Evolutionary conservation across 2,113 vertebrate species (phyloP), one percentile per base, ranked within the genome.

Genomic region (Pituophis catenifer): DNA sequence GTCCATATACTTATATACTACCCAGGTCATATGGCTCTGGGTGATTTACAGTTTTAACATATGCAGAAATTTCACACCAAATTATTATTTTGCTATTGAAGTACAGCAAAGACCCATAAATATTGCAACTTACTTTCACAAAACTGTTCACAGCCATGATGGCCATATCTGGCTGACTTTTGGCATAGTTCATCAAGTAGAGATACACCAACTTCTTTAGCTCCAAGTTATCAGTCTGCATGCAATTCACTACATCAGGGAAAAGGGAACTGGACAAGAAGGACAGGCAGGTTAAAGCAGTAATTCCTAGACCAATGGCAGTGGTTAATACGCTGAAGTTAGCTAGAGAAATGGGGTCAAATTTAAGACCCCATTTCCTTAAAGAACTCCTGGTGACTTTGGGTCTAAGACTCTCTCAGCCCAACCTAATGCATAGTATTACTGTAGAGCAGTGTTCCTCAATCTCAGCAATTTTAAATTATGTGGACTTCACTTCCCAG

Each of bases 111-210:
- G 89, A 19, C 1, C 2, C 50, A 75, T 21, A 12, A 19, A 23
- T 44, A n/a, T 33, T 55, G 52, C 5, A 10, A 86, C n/a, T 95
- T 98, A 97, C 99, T 99, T 99, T 99, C 92, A 99, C 99, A 94
- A 99, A 99, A 97, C 99, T 99, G 98, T 99, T 99, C 95, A 99
- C 99, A 2, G 99, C 99, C 99, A 99, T 99, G 97, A 99, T 99
- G 97, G 99, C 99, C 99, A 99, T 99, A 95, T 99, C 99, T 5
- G 99, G 99, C 95, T 99, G 99, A 92, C 99, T 99, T 95, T 99
- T 99, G 97, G 99, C 99, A 0, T 99, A 99, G 97, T 99, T 99
- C 99, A 99, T 99, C 94, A 99, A 96, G 96, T 99, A 99, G 11
- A 99, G 98, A 95, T 99, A 99, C 13, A 99, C 99, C 88, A 99